These are phyloP conservation scores for Chrysemys picta DNA, from an alignment of 2,113 vertebrate species.

Conservation along the genomic window DNA sequence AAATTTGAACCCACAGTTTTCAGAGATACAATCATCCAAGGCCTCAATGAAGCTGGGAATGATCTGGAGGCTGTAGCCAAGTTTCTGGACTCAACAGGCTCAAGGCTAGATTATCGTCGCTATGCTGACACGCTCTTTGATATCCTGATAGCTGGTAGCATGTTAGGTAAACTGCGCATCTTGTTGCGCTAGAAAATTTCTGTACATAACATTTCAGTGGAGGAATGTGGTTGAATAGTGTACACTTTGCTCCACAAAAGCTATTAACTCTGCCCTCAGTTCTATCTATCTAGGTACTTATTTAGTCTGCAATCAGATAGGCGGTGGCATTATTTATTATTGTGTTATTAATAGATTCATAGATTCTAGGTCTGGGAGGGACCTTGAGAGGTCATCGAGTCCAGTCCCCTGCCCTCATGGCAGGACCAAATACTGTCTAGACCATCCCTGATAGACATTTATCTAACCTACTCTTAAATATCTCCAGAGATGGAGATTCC, in stretches of 20 bases:
- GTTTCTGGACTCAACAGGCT: slow-evolving; percentile 90
- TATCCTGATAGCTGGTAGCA: slow-evolving; percentile 94
- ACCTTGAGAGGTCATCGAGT: no score
- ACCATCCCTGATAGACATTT: no score
- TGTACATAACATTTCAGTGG: not conserved
- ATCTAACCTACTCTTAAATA: no score
- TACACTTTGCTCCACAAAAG: not conserved
- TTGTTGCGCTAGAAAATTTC: not conserved
- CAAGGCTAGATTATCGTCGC: slow-evolving; percentile 91
- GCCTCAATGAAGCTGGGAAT: slow-evolving; percentile 90
- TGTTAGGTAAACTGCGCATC: slow-evolving; percentile 85
- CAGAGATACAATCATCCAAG: slow-evolving; percentile 91
- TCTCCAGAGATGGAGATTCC: no score
- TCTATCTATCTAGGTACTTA: not conserved
- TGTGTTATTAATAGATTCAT: not conserved
- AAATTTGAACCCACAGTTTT: slow-evolving; percentile 97
- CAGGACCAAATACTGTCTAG: no score
- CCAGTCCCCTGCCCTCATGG: no score
- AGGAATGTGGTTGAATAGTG: not conserved
- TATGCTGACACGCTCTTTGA: slow-evolving; percentile 96
- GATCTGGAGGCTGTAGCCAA: slow-evolving; percentile 93
- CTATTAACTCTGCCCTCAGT: not conserved
- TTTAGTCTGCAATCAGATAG: accelerated
- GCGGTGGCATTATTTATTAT: not conserved
- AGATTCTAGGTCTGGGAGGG: no score